These are phyloP conservation scores for Caenorhabditis briggsae DNA, from an alignment of 1,140 invertebrate genomes.

Conservation along the genomic window DNA sequence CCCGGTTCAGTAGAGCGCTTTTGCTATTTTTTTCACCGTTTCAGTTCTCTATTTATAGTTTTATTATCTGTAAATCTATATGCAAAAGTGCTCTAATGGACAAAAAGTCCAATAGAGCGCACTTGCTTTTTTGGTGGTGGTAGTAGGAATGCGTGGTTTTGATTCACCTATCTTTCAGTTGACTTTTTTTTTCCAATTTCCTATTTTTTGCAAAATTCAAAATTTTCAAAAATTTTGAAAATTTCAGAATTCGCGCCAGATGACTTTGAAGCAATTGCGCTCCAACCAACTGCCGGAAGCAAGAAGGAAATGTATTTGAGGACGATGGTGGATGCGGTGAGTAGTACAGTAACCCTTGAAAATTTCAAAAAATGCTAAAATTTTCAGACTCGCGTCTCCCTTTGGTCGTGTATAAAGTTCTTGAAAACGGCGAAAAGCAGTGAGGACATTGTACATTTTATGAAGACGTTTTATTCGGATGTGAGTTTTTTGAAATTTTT, in stretches of 20 bases:
- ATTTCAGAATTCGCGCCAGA: slow-evolving; percentile 11
- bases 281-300: not conserved
- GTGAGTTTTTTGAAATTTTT: not conserved
- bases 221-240: not conserved
- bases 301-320: slow-evolving; percentile 11
- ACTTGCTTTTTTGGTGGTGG: no score
- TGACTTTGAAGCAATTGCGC: not conserved
- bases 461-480: not conserved
- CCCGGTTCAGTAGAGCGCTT: no score
- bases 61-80: not conserved
- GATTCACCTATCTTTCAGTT: no score
- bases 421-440: not conserved
- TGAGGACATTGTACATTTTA: not conserved
- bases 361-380: not conserved
- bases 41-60: not conserved
- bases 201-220: not conserved
- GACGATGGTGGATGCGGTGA: slow-evolving; percentile 14
- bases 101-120: not conserved
- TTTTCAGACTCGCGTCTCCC: not conserved
- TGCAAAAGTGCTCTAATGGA: not conserved
- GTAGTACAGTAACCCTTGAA: not conserved
- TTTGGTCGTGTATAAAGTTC: not conserved
- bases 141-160: no score
- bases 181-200: no score
- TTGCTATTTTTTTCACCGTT: no score